Conservation (phyloP, 1,140 invertebrate genomes). For the Hermetia illucens region DNA sequence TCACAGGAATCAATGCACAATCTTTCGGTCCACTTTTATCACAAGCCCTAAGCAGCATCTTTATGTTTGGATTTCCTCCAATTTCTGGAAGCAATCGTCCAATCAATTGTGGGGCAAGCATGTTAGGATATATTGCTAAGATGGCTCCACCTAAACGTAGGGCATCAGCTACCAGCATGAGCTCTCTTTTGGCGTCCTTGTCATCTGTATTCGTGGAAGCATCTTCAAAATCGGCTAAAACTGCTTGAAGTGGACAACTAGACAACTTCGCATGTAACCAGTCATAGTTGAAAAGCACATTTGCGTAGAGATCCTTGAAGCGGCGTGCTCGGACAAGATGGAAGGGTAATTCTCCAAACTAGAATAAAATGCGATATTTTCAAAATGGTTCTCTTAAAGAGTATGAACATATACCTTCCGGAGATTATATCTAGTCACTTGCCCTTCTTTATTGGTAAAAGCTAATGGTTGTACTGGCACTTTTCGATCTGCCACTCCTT, state of each 20-base stretch:
- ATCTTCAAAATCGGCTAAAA: constrained; percentile 93
- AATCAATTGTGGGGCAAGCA: constrained; percentile 89
- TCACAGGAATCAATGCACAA: constrained; percentile 80
- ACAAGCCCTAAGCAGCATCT: constrained; percentile 78
- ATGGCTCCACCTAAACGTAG: constrained; percentile 82
- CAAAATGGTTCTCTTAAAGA: too few species aligned
- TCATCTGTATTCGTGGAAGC: constrained; percentile 71
- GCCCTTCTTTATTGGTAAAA: constrained; percentile 77
- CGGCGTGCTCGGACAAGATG: constrained; percentile 81
- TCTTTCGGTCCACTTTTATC: constrained; percentile 73
- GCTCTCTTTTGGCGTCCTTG: constrained; percentile 72
- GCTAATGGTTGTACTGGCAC: constrained; percentile 91
- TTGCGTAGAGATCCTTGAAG: constrained; percentile 83
- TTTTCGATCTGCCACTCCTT: constrained; percentile 88
- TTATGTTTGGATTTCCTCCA: constrained; percentile 57
- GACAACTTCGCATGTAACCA: constrained; percentile 94
- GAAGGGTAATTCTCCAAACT: constrained; percentile 92
- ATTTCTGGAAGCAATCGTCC: constrained; percentile 89
- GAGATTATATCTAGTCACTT: constrained; percentile 71
- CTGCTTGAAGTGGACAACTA: constrained; percentile 86
- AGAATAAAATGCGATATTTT: constrained; percentile 10
- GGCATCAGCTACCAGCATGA: constrained; percentile 89
- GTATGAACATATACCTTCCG: constrained; percentile 61
- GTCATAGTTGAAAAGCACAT: constrained; percentile 94
- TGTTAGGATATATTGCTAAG: constrained; percentile 79